These are phyloP conservation scores for Onychomys arenicola DNA, from an alignment of 2,797 vertebrate genomes.

Conservation along the genomic window DNA sequence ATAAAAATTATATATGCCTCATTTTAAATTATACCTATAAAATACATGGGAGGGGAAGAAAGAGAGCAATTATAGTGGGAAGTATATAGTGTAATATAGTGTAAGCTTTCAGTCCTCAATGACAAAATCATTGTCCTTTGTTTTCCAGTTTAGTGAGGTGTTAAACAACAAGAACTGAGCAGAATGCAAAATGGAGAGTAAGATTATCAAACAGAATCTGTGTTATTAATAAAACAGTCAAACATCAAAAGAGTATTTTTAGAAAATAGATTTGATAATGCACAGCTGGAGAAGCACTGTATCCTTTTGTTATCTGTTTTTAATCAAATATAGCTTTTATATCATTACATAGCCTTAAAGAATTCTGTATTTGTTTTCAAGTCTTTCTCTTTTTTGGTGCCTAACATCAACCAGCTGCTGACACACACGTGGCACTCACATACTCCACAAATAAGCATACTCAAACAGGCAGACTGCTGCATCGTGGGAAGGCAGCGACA, in stretches of 20 bases:
- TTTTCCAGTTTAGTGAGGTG: slow-evolving; percentile 45
- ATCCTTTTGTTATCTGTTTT: neutral
- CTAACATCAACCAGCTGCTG: neutral
- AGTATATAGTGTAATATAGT: no score
- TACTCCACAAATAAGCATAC: neutral
- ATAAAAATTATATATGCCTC: neutral
- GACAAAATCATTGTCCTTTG: neutral
- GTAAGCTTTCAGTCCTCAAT: neutral
- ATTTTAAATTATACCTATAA: slow-evolving; percentile 57
- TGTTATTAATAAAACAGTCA: neutral
- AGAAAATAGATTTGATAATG: neutral
- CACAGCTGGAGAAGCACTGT: fast-evolving
- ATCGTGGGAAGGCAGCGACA: neutral
- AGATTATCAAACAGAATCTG: neutral
- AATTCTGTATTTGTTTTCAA: slow-evolving; percentile 22
- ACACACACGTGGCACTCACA: neutral
- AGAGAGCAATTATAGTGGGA: neutral
- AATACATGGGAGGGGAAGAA: neutral
- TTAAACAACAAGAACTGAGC: neutral
- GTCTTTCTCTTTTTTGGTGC: neutral
- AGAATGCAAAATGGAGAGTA: neutral
- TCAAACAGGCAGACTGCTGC: neutral
- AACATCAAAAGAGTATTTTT: slow-evolving; percentile 8
- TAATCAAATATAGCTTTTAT: slow-evolving; percentile 12
- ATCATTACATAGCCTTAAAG: neutral